phyloP scores from a whole-genome alignment of 2,113 vertebrate species.

The Thunnus thynnus region DNA sequence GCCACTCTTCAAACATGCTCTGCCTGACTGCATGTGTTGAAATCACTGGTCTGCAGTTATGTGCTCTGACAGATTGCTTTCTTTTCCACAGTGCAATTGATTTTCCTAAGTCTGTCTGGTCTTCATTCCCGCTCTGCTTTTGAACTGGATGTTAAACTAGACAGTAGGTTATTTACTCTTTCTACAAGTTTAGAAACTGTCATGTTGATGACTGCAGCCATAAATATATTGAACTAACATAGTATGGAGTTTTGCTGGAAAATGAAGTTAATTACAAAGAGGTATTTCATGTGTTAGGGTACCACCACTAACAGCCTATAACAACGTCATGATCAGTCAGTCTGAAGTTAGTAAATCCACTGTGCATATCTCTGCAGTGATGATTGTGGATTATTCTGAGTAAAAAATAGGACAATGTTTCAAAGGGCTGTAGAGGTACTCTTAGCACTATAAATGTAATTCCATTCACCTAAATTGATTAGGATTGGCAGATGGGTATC shows the following conservation, averaged over 20 bases:
- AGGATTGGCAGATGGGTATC: not conserved
- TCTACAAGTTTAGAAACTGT: constrained; percentile 23
- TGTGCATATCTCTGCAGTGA: too few relatives aligned
- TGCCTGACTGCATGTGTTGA: constrained; percentile 59
- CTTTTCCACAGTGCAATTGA: constrained; percentile 49
- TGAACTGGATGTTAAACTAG: constrained; percentile 30
- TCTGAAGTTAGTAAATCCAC: constrained; percentile 5
- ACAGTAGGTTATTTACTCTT: constrained; percentile 2
- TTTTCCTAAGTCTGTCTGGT: constrained; percentile 59
- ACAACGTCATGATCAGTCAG: not conserved
- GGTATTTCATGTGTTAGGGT: not conserved
- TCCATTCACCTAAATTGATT: not conserved
- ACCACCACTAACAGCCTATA: not conserved
- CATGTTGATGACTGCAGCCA: not conserved
- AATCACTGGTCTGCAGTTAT: constrained; percentile 60
- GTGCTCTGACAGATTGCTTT: constrained; percentile 61
- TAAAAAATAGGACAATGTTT: too few relatives aligned
- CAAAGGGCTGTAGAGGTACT: not conserved
- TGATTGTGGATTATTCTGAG: too few relatives aligned
- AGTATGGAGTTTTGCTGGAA: not conserved
- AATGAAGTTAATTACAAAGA: not conserved
- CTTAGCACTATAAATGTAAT: not conserved
- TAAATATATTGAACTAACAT: constrained; percentile 15
- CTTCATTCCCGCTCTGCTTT: constrained; percentile 33
- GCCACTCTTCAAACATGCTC: constrained; percentile 62